These are phyloP conservation scores for Nylanderia fulva DNA, from an alignment of 1,140 invertebrate genomes.

Conservation along the genomic window DNA sequence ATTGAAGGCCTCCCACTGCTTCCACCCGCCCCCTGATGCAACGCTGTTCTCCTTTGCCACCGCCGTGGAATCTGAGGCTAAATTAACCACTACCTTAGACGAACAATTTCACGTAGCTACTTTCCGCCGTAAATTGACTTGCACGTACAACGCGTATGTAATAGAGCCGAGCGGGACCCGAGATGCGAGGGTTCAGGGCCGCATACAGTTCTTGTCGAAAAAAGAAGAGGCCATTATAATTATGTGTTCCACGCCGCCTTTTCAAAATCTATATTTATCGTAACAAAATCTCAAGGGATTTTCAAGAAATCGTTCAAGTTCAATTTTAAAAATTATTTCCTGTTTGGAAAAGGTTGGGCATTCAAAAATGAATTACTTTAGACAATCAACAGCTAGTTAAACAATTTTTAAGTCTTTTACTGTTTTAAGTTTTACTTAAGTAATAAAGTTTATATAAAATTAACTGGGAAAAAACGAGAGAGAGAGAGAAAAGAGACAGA, in stretches of 20 bases:
- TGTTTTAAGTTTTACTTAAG: neutral
- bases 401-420: neutral
- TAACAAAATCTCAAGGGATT: neutral
- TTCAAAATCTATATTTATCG: neutral
- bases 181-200: slow-evolving; percentile 38
- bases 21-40: slow-evolving; percentile 10
- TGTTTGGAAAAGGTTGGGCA: neutral
- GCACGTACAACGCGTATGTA: slow-evolving; percentile 61
- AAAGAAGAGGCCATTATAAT: neutral
- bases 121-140: slow-evolving; percentile 80
- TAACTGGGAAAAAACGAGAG: slow-evolving; percentile 11
- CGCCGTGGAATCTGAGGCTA: slow-evolving; percentile 69
- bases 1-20: slow-evolving; percentile 5
- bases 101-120: slow-evolving; percentile 80
- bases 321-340: slow-evolving; percentile 5
- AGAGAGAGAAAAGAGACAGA: too few relatives aligned
- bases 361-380: neutral
- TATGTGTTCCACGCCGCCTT: neutral
- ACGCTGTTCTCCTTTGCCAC: slow-evolving; percentile 62
- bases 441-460: neutral
- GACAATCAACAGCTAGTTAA: neutral
- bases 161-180: slow-evolving; percentile 26
- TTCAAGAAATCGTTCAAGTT: neutral
- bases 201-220: neutral
- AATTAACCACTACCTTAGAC: slow-evolving; percentile 79